Evolutionary conservation across 64 coral and sea anemone species (phyloP).

Genomic region (Actinia tenebrosa): DNA sequence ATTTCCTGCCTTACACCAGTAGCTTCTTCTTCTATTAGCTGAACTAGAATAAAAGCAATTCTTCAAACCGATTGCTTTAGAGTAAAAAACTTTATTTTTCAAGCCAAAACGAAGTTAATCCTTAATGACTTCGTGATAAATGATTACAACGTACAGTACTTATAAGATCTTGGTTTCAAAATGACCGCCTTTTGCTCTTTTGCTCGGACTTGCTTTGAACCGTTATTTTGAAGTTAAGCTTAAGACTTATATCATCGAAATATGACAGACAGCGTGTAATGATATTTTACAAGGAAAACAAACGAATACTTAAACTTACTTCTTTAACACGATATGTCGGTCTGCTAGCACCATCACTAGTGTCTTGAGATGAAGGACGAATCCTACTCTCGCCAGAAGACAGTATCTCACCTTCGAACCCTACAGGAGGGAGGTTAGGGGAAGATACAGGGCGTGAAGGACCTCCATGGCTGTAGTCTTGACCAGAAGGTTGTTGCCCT

Average conservation of each 20-base stretch:
- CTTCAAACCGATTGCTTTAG: no score
- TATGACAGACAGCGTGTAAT: no score
- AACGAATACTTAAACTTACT: conserved; percentile 4
- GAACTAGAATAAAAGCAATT: no score
- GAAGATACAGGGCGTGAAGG: not conserved
- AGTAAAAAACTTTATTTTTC: no score
- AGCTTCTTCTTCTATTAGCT: no score
- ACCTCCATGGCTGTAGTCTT: conserved; percentile 23
- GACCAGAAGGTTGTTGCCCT: not conserved
- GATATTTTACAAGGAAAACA: not conserved
- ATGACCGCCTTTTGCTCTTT: not conserved
- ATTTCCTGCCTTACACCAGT: no score
- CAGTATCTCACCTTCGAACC: conserved; percentile 34
- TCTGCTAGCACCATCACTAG: not conserved
- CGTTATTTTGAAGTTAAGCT: no score
- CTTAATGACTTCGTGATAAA: not conserved
- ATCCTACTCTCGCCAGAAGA: not conserved
- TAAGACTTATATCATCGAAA: no score
- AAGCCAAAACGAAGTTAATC: no score
- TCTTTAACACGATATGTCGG: conserved; percentile 21
- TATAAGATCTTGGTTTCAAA: not conserved
- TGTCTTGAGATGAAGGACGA: not conserved
- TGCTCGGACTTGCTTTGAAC: no score
- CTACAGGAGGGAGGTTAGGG: conserved; percentile 39
- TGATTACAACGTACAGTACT: no score